A percentile compares a stretch with the other conserved stretches of the same genome.
Evolutionary conservation across 2,797 vertebrate species (phyloP).

Genomic region (Gephyroberyx darwinii): DNA sequence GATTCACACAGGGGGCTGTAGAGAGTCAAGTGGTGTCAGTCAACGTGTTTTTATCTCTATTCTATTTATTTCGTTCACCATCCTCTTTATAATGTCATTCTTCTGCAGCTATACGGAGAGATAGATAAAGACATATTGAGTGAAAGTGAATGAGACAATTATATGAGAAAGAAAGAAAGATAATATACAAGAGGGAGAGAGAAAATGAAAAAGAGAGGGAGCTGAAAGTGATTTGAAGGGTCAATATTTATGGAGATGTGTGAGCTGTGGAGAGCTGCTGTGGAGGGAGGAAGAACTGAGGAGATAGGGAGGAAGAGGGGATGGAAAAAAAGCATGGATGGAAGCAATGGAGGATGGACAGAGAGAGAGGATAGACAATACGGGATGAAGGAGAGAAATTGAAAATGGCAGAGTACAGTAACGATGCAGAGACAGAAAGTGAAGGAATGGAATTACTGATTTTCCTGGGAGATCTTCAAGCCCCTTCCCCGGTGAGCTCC

Average conservation of each 20-base stretch:
- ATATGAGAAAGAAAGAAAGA: background rate
- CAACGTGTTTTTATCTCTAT: slow-evolving; percentile 16
- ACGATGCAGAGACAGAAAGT: background rate
- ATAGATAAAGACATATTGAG: background rate
- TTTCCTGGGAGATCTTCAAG: too few species aligned
- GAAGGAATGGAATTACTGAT: background rate
- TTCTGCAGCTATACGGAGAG: background rate
- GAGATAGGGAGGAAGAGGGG: background rate
- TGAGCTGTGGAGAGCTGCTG: background rate
- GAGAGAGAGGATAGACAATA: background rate
- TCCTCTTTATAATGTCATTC: slow-evolving; percentile 3
- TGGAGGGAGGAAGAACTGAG: background rate
- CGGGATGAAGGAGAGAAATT: background rate
- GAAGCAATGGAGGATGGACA: background rate
- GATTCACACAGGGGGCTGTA: slow-evolving; percentile 12
- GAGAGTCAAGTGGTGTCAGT: slow-evolving; percentile 37
- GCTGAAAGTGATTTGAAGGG: slow-evolving; percentile 10
- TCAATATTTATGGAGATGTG: slow-evolving; percentile 26
- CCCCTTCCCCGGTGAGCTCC: too few species aligned
- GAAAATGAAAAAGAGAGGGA: background rate
- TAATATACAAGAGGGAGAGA: background rate
- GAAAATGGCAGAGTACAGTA: background rate
- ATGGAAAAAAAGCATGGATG: background rate
- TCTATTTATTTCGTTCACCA: slow-evolving; percentile 8
- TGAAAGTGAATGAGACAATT: background rate